Percentiles rank a stretch among this genome's conserved stretches.
These are phyloP conservation scores for Argopecten irradians DNA, from an alignment of 1,140 invertebrate genomes.

Conservation along the genomic window DNA sequence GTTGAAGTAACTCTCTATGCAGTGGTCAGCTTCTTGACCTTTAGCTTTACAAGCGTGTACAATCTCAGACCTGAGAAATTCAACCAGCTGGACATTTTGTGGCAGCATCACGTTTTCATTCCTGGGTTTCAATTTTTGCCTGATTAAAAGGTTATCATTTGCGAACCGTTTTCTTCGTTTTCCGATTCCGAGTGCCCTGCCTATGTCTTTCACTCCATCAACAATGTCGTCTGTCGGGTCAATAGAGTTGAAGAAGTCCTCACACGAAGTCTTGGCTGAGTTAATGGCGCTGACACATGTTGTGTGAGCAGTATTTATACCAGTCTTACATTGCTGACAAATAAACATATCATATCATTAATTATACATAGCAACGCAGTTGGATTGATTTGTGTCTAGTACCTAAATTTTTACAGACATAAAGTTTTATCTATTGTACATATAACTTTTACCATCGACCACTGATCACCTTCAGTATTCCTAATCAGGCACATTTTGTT, in stretches of 20 bases:
- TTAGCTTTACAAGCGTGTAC: background rate
- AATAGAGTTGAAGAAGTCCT: constrained; percentile 3
- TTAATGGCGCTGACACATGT: constrained; percentile 26
- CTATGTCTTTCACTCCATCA: constrained; percentile 8
- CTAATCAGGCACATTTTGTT: too few relatives aligned
- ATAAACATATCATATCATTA: background rate
- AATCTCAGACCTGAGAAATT: background rate
- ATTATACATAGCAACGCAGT: too few relatives aligned
- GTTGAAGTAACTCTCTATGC: background rate
- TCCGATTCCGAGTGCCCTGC: background rate
- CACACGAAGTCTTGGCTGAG: constrained; percentile 31
- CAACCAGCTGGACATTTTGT: background rate
- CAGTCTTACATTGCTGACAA: constrained; percentile 24
- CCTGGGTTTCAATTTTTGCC: background rate
- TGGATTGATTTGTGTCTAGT: too few relatives aligned
- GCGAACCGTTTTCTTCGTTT: background rate
- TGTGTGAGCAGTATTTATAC: background rate
- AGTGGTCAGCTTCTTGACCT: background rate
- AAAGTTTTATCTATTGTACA: too few relatives aligned
- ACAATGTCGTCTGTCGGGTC: constrained; percentile 32
- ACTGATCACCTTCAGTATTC: too few relatives aligned
- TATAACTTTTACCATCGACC: too few relatives aligned
- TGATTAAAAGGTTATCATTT: background rate
- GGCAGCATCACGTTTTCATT: background rate
- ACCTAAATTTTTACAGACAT: too few relatives aligned